These are phyloP conservation scores for Sphecodes monilicornis DNA, from an alignment of 2,888 invertebrate species.

Conservation along the genomic window DNA sequence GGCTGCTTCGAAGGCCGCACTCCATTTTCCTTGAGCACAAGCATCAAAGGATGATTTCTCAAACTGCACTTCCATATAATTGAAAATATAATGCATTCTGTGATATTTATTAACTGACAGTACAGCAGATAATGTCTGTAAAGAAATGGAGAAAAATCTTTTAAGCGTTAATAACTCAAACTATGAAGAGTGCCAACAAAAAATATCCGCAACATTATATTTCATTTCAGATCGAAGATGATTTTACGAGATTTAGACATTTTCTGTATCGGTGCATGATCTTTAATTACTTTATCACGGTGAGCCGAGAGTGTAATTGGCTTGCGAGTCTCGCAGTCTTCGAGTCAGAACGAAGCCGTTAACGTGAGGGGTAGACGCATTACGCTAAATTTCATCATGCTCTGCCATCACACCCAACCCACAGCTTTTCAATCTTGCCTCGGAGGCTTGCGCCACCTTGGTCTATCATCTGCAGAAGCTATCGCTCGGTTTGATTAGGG, in stretches of 20 bases:
- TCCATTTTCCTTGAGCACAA: too few species aligned
- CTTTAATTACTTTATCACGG: neutral
- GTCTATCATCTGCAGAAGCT: neutral
- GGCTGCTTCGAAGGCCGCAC: too few species aligned
- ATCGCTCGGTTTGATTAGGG: constrained; percentile 3
- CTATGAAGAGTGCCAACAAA: too few species aligned
- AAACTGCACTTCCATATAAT: too few species aligned
- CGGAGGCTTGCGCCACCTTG: neutral
- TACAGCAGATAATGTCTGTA: too few species aligned
- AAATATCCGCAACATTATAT: too few species aligned
- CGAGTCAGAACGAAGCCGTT: neutral
- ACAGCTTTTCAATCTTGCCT: neutral
- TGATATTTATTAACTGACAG: too few species aligned
- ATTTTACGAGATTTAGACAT: neutral
- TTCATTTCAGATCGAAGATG: neutral
- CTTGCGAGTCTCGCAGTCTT: neutral
- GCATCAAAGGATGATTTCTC: too few species aligned
- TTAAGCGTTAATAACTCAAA: too few species aligned
- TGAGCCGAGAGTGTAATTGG: neutral
- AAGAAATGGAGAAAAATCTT: too few species aligned
- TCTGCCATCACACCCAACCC: constrained; percentile 8
- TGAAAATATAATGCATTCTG: too few species aligned
- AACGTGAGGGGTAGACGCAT: neutral
- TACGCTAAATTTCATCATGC: neutral
- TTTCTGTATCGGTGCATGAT: neutral